Evolutionary conservation across 2,888 invertebrate genomes (phyloP).

Genomic region (Macrophya alboannulata): DNA sequence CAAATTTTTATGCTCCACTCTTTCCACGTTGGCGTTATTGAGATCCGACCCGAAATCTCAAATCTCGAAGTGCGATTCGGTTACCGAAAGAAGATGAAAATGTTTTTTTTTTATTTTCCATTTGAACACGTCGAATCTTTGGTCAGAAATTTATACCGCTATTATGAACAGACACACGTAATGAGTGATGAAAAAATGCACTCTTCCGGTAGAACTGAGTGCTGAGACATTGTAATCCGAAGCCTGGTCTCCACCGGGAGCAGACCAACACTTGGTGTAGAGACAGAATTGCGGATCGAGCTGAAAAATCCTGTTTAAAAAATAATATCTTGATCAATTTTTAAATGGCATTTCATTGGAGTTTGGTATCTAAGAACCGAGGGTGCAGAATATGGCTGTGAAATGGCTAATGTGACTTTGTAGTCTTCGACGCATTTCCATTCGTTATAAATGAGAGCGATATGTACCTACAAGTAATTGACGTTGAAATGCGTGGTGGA

Average conservation of each 20-base stretch:
- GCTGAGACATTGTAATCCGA: slow-evolving; percentile 44
- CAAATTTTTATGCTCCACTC: no score
- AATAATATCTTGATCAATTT: not conserved
- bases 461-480: slow-evolving; percentile 33
- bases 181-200: slow-evolving; percentile 1
- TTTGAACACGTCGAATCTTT: no score
- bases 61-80: no score
- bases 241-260: slow-evolving; percentile 10
- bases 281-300: not conserved
- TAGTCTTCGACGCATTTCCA: not conserved
- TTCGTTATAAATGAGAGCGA: slow-evolving; percentile 31
- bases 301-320: not conserved
- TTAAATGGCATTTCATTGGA: not conserved
- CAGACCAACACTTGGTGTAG: not conserved
- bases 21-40: no score
- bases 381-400: no score
- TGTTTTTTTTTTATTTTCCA: not conserved
- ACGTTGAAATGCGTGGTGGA: slow-evolving; percentile 49
- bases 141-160: not conserved
- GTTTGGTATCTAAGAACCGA: no score
- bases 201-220: slow-evolving; percentile 45
- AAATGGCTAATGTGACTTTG: not conserved
- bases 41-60: no score
- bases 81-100: not conserved
- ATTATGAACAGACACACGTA: not conserved